Conservation (phyloP, 2,888 invertebrate genomes). For the Pinctada fucata region DNA sequence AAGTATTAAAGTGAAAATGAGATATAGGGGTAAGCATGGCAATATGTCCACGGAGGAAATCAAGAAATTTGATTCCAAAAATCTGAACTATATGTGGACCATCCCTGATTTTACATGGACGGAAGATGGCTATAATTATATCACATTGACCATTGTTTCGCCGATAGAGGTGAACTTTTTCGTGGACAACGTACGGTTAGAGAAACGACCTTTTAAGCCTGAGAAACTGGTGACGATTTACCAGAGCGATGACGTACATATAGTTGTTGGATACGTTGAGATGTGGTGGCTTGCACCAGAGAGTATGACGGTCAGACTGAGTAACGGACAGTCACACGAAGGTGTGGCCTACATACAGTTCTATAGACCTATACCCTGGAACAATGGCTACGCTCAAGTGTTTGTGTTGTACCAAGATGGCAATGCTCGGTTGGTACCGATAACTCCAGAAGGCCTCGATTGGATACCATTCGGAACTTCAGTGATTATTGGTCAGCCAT, state of each 20-base stretch:
- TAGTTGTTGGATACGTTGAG: conserved; percentile 58
- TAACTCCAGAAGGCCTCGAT: conserved; percentile 60
- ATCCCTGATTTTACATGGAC: conserved; percentile 62
- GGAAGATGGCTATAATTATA: conserved; percentile 49
- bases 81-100: conserved; percentile 46
- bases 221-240: conserved; percentile 50
- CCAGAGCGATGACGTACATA: conserved; percentile 51
- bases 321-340: conserved; percentile 44
- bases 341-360: conserved; percentile 58
- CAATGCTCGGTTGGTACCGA: conserved; percentile 57
- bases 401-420: conserved; percentile 65
- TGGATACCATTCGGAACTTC: conserved; percentile 67
- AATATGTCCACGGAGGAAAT: conserved; percentile 32
- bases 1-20: conserved; percentile 37
- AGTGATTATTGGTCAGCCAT: conserved; percentile 61
- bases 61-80: conserved; percentile 36
- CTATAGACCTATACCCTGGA: conserved; percentile 57
- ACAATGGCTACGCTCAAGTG: conserved; percentile 57
- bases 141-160: conserved; percentile 46
- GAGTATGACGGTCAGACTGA: conserved; percentile 52
- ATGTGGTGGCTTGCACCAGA: conserved; percentile 64
- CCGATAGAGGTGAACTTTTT: conserved; percentile 39
- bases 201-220: conserved; percentile 55
- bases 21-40: conserved; percentile 44
- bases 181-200: conserved; percentile 48